Conservation (phyloP, 2,888 invertebrate species). For the Drosophila merina region DNA sequence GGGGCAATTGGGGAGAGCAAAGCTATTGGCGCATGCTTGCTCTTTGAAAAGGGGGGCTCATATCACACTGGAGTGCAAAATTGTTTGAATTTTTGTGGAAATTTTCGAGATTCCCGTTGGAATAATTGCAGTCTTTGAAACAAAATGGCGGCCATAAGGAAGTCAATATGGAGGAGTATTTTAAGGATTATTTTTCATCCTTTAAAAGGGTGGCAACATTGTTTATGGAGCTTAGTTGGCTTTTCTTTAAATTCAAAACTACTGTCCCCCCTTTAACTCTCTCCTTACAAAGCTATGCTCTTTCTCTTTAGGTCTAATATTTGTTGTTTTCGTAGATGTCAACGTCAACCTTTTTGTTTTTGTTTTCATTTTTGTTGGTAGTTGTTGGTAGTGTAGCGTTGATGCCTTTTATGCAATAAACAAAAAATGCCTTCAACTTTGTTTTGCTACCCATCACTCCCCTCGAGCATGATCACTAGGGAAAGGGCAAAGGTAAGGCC, state of each 20-base stretch:
- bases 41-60: slow-evolving; percentile 3
- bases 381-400: not conserved
- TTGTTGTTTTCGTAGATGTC: slow-evolving; percentile 21
- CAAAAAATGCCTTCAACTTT: slow-evolving; percentile 37
- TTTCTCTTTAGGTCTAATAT: not conserved
- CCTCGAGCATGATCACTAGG: slow-evolving; percentile 4
- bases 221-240: not conserved
- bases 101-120: too few relatives aligned
- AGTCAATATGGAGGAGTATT: too few relatives aligned
- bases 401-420: slow-evolving; percentile 66
- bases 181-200: too few relatives aligned
- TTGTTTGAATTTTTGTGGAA: not conserved
- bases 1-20: slow-evolving; percentile 42
- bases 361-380: slow-evolving; percentile 9
- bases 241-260: not conserved
- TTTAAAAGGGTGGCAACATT: too few relatives aligned
- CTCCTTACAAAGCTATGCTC: not conserved
- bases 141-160: too few relatives aligned
- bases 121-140: too few relatives aligned
- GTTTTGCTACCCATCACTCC: slow-evolving; percentile 22
- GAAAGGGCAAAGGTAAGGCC: not conserved
- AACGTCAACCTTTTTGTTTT: slow-evolving; percentile 26
- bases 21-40: slow-evolving; percentile 61
- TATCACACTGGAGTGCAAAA: not conserved
- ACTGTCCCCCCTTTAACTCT: not conserved